Percentiles rank a stretch among this genome's conserved stretches.
phyloP scores from a whole-genome alignment of 2,113 vertebrate genomes.

The Arizona elegans region DNA sequence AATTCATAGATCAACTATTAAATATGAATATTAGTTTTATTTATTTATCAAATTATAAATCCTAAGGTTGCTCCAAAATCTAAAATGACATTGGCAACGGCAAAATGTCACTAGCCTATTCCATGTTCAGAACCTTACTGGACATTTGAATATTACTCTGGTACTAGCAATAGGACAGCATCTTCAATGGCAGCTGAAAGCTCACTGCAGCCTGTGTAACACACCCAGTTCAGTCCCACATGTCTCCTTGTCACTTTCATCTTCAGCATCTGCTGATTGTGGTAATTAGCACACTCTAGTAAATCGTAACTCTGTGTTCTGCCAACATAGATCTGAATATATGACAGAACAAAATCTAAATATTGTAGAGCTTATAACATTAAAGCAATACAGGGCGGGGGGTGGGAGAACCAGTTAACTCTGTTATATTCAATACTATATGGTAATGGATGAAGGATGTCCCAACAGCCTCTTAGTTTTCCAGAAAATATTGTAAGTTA shows the following conservation, averaged over 20 bases:
- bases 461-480: neutral
- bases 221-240: neutral
- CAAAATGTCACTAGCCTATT: neutral
- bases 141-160: neutral
- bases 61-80: neutral
- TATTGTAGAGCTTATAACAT: neutral
- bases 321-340: neutral
- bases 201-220: neutral
- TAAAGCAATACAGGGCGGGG: neutral
- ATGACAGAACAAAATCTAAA: neutral
- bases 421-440: neutral
- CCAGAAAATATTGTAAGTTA: neutral
- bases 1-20: no score
- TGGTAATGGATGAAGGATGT: neutral
- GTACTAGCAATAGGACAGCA: neutral
- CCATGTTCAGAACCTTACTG: neutral
- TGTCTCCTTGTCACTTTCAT: neutral
- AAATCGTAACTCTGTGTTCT: neutral
- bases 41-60: neutral
- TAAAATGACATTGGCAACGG: no score
- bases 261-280: neutral
- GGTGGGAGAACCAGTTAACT: neutral
- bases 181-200: neutral
- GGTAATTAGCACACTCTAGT: neutral
- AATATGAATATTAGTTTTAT: neutral